Evolutionary conservation across 2,113 vertebrate species (phyloP).

Genomic region (Oncorhynchus nerka): DNA sequence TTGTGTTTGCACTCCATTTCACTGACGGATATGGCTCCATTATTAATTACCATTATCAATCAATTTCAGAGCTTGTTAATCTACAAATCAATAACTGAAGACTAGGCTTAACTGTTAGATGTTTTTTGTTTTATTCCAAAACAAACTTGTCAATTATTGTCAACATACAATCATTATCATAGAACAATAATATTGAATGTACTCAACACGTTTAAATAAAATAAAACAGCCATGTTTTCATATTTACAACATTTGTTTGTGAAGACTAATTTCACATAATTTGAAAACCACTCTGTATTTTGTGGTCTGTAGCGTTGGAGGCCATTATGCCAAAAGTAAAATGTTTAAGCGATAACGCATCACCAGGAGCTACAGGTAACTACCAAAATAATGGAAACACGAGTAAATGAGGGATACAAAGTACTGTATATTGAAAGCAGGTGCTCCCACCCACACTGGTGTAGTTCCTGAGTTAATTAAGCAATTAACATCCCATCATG

Average conservation of each 20-base stretch:
- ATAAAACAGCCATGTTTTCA: conserved; percentile 85
- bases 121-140: conserved; percentile 69
- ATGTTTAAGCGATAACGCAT: conserved; percentile 24
- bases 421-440: too few species aligned
- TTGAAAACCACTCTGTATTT: conserved; percentile 28
- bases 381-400: too few species aligned
- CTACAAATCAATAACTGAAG: neutral
- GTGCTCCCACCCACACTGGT: too few species aligned
- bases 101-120: neutral
- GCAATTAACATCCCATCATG: too few species aligned
- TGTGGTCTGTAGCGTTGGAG: conserved; percentile 30
- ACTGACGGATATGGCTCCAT: too few species aligned
- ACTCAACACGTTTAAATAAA: conserved; percentile 86
- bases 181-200: conserved; percentile 73
- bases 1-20: too few species aligned
- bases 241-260: conserved; percentile 86
- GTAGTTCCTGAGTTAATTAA: too few species aligned
- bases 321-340: conserved; percentile 35
- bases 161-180: conserved; percentile 72
- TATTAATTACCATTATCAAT: neutral
- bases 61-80: neutral
- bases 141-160: conserved; percentile 59
- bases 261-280: conserved; percentile 71
- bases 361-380: conserved; percentile 18
- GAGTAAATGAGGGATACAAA: too few species aligned